Conservation (phyloP, 1,140 invertebrate species). For the Sitobion miscanthi region DNA sequence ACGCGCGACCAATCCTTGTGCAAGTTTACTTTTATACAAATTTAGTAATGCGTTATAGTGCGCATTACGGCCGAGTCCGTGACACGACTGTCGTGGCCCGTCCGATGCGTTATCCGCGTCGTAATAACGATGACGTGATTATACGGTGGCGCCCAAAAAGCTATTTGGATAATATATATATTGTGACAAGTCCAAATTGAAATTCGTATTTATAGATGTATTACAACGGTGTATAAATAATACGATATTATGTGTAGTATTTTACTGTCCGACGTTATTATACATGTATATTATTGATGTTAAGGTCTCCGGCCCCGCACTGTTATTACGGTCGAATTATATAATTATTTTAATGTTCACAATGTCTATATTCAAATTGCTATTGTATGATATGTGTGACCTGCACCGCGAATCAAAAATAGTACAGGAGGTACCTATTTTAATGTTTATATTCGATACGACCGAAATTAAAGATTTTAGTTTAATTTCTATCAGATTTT, state of each 20-base stretch:
- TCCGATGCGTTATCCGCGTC: background rate
- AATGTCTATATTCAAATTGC: too few relatives aligned
- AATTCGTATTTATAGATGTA: background rate
- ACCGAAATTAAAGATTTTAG: too few relatives aligned
- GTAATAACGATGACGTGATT: background rate
- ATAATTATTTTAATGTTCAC: too few relatives aligned
- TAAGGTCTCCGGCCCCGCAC: background rate
- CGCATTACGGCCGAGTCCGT: background rate
- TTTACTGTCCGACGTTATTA: background rate
- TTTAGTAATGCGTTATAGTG: background rate
- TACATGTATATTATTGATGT: background rate
- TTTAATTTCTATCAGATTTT: too few relatives aligned
- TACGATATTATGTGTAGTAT: background rate
- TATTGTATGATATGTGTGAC: too few relatives aligned
- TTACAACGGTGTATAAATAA: background rate
- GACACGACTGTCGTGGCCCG: background rate
- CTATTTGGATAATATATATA: background rate
- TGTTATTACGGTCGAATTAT: background rate
- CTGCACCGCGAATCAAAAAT: too few relatives aligned
- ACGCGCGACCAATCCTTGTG: background rate
- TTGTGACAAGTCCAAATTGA: background rate
- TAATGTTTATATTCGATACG: too few relatives aligned
- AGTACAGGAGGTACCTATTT: too few relatives aligned
- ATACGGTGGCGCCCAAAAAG: background rate
- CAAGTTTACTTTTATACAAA: constrained; percentile 10